phyloP scores from a whole-genome alignment of 2,113 vertebrate species.

The Colaptes auratus region DNA sequence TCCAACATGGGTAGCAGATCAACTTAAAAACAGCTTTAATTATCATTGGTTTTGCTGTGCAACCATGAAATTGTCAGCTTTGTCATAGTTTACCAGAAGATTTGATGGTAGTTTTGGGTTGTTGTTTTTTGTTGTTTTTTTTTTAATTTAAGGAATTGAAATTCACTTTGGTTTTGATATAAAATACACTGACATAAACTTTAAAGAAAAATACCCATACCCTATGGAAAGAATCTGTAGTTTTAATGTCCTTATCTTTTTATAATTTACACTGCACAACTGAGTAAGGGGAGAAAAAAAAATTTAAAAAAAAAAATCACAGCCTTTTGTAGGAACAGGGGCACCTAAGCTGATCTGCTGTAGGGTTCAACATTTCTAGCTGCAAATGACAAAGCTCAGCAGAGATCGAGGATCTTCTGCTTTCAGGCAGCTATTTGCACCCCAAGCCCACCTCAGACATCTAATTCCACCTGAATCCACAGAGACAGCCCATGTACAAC shows the following conservation, averaged over 20 bases:
- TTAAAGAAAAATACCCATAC: not conserved
- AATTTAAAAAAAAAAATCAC: not conserved
- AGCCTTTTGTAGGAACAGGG: not conserved
- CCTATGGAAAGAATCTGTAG: not conserved
- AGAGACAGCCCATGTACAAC: not conserved
- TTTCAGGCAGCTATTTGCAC: not conserved
- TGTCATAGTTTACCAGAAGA: not conserved
- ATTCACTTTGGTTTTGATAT: not conserved
- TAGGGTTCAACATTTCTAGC: not conserved
- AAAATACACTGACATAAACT: not conserved
- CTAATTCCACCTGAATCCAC: not conserved
- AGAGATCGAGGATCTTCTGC: fast-evolving
- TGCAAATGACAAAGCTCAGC: not conserved
- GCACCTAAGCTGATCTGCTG: not conserved
- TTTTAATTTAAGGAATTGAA: not conserved
- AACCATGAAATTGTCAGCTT: not conserved
- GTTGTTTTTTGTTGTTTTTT: no score
- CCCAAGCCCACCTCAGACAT: not conserved
- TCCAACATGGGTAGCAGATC: not conserved
- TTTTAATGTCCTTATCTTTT: not conserved
- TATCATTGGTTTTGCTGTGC: not conserved
- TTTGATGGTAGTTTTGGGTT: not conserved
- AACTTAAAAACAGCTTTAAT: not conserved
- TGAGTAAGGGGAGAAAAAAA: not conserved
- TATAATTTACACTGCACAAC: not conserved